A percentile compares a stretch with the other conserved stretches of the same genome.
These are phyloP conservation scores for Pachliopta kotzebuea DNA, from an alignment of 2,888 invertebrate genomes.

Conservation along the genomic window DNA sequence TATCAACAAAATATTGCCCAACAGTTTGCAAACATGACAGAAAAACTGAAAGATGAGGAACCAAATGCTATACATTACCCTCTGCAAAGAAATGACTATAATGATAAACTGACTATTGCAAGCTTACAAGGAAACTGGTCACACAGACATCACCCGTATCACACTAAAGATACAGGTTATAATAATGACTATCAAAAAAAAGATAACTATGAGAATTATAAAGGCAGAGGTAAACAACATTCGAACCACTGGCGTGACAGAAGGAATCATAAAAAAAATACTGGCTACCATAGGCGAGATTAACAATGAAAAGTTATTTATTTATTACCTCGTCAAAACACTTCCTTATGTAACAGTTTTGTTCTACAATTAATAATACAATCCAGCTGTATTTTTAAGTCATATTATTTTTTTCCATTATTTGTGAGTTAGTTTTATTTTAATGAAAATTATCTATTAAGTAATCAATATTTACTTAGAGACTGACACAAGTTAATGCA, in stretches of 20 bases:
- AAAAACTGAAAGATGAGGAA: conserved; percentile 51
- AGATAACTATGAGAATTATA: conserved; percentile 39
- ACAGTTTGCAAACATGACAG: conserved; percentile 66
- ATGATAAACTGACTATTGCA: conserved; percentile 60
- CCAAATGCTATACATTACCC: conserved; percentile 40
- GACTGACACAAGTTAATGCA: background rate
- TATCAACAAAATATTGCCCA: conserved; percentile 50
- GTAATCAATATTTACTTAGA: too few species aligned
- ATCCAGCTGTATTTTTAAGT: too few species aligned
- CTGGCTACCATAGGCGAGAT: conserved; percentile 49
- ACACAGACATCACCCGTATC: conserved; percentile 69
- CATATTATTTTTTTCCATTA: too few species aligned
- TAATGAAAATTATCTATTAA: too few species aligned
- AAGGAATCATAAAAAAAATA: conserved; percentile 51
- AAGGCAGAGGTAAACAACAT: conserved; percentile 36
- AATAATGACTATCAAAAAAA: conserved; percentile 41
- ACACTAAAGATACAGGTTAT: conserved; percentile 49
- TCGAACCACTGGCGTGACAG: conserved; percentile 52
- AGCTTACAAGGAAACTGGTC: conserved; percentile 77
- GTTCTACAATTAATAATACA: too few species aligned
- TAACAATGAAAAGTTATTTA: background rate
- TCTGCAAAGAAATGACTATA: conserved; percentile 43
- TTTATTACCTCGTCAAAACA: background rate
- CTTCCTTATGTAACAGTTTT: background rate
- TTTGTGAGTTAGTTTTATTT: too few species aligned